Evolutionary conservation across 2,797 vertebrate genomes (phyloP).

Genomic region (Sebastes reedi): DNA sequence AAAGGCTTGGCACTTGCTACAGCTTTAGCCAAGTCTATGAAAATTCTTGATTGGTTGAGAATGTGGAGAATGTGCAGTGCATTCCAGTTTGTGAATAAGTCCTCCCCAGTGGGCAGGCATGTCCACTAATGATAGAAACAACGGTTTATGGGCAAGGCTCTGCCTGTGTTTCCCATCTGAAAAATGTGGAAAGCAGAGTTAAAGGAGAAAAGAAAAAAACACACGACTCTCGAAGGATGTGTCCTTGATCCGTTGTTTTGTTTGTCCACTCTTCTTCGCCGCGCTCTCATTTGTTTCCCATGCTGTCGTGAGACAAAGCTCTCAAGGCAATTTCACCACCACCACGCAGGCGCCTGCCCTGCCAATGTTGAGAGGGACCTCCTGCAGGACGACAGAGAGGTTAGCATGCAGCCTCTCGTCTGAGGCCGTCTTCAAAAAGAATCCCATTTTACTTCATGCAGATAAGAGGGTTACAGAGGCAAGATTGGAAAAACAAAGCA

Average conservation of each 20-base stretch:
- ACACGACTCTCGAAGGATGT: slow-evolving; percentile 63
- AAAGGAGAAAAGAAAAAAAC: slow-evolving; percentile 45
- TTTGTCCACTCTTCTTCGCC: slow-evolving; percentile 64
- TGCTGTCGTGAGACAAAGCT: slow-evolving; percentile 56
- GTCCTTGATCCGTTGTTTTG: slow-evolving; percentile 71
- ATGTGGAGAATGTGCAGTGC: slow-evolving; percentile 70
- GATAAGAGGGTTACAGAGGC: slow-evolving; percentile 43
- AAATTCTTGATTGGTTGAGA: slow-evolving; percentile 74
- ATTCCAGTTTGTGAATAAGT: slow-evolving; percentile 59
- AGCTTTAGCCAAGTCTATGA: slow-evolving; percentile 63
- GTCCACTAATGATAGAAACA: slow-evolving; percentile 74
- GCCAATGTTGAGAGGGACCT: slow-evolving; percentile 95
- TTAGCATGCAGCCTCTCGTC: slow-evolving; percentile 57
- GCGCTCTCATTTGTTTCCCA: slow-evolving; percentile 59
- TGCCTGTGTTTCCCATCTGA: slow-evolving; percentile 57
- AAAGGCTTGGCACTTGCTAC: slow-evolving; percentile 56
- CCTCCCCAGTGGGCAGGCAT: slow-evolving; percentile 63
- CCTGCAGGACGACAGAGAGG: slow-evolving; percentile 81
- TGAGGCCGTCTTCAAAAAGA: slow-evolving; percentile 32
- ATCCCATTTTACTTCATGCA: slow-evolving; percentile 46
- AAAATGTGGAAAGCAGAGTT: slow-evolving; percentile 65
- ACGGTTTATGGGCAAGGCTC: slow-evolving; percentile 63
- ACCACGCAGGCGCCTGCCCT: slow-evolving; percentile 95
- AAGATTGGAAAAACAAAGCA: slow-evolving; percentile 22
- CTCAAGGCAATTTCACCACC: slow-evolving; percentile 93